A percentile compares a stretch with the other conserved stretches of the same genome.
Conservation (phyloP, 2,797 vertebrate species). For the Sandelia bainsii region DNA sequence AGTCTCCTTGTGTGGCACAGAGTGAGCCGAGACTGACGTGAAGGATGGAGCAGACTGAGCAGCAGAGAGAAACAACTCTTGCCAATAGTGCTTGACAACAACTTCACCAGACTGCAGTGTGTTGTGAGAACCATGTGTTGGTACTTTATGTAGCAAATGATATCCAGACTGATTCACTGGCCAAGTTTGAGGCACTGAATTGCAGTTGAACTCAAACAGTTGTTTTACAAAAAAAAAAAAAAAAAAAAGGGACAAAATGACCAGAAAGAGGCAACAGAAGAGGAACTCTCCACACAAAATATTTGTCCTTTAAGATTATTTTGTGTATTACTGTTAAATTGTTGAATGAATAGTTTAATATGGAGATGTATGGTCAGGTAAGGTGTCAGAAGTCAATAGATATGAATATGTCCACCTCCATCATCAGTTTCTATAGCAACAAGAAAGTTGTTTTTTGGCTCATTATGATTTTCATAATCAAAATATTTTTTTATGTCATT, state of each 20-base stretch:
- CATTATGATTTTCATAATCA: not conserved
- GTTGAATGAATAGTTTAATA: too few relatives aligned
- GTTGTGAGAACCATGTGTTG: conserved; percentile 35
- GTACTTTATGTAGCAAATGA: conserved; percentile 28
- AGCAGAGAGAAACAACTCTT: conserved; percentile 25
- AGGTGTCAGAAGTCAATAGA: not conserved
- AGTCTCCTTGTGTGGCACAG: conserved; percentile 9
- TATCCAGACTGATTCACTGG: conserved; percentile 26
- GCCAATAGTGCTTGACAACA: conserved; percentile 45
- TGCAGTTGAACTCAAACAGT: conserved; percentile 9
- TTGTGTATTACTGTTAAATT: not conserved
- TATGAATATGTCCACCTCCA: not conserved
- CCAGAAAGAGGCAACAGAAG: not conserved
- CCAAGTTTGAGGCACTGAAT: conserved; percentile 22
- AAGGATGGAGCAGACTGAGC: conserved; percentile 40
- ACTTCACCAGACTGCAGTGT: conserved; percentile 31
- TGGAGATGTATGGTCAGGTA: not conserved
- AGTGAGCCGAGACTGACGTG: conserved; percentile 17
- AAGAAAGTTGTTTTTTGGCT: not conserved
- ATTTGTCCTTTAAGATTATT: not conserved
- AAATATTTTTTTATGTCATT: not conserved
- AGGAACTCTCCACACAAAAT: conserved; percentile 10
- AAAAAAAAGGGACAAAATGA: too few relatives aligned
- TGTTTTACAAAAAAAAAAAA: not conserved
- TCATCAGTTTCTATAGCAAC: not conserved